Conservation (phyloP, 2,888 invertebrate species). For the Sisyra terminalis region DNA sequence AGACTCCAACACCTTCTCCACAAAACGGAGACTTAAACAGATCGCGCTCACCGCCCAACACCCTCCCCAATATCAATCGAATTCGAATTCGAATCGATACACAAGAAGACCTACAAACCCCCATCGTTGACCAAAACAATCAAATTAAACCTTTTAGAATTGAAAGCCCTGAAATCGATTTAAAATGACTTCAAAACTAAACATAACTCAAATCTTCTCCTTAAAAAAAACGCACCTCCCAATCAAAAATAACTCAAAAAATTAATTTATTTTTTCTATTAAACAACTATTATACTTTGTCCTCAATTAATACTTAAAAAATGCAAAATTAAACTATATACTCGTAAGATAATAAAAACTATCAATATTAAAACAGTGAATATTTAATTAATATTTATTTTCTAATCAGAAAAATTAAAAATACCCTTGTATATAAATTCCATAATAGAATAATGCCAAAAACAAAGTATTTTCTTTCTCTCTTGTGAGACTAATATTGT, state of each 20-base stretch:
- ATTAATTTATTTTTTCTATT: slow-evolving; percentile 1
- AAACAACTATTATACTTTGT: not conserved
- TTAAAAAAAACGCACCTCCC: not conserved
- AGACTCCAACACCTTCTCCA: slow-evolving; percentile 31
- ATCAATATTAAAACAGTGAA: no score
- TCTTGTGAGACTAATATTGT: not conserved
- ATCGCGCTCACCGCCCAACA: slow-evolving; percentile 30
- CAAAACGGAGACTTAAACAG: slow-evolving; percentile 30
- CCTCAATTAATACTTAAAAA: no score
- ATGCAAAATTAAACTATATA: not conserved
- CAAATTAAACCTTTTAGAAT: slow-evolving; percentile 27
- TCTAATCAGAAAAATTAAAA: not conserved
- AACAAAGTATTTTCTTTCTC: not conserved
- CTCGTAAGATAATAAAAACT: not conserved
- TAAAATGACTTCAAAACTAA: slow-evolving; percentile 15
- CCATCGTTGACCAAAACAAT: slow-evolving; percentile 39
- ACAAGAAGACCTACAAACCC: slow-evolving; percentile 47
- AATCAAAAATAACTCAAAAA: not conserved
- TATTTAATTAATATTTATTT: no score
- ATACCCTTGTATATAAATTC: not conserved
- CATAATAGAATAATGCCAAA: not conserved
- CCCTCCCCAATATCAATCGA: slow-evolving; percentile 39
- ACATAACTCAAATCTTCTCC: not conserved
- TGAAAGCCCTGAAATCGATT: slow-evolving; percentile 24
- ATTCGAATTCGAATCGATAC: slow-evolving; percentile 55